Evolutionary conservation across 2,888 invertebrate genomes (phyloP), one percentile per base, ranked within the genome.

Genomic region (Sceliomorpha sp.): DNA sequence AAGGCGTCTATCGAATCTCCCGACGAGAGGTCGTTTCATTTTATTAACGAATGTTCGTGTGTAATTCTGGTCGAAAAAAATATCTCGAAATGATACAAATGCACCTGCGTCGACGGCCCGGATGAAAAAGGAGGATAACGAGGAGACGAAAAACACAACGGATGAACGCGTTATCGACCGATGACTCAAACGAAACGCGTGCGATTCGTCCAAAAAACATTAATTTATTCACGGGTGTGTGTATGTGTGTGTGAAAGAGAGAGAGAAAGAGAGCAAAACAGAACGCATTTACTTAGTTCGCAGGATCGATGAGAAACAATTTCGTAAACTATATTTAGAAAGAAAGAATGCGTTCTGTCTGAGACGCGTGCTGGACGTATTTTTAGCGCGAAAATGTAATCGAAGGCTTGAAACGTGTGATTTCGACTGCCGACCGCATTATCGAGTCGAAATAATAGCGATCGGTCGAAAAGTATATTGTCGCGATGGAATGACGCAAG

Each of bases 1-100:
- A 62, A 62, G 53, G 20, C 32, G n/a, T 10, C 15, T 48, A 12
- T 14, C 50, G 3, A 36, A 36, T 36, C 36, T n/a, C 26, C 51
- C 17, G 4, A 32, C 50, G 15, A 40, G 45, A 56, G 55, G 31
- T 58, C 50, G 39, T 24, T 17, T 45, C 53, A 34, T 53, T 62
- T 62, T 51, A 62, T 53, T 53, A 62, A 62, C 51, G 60, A 51
- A 45, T 34, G 37, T 13, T 42, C 39, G 47, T 40, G 51, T 44
- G 44, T 53, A 45, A 53, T 45, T 62, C 51, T 39, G 60, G 36
- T 44, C 45, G 51, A 20, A 13, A 10, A 27, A 50, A 42, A 51
- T 51, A n/a, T 26, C 29, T 42, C 27, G 32, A 31, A 14, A 27
- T 9, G 12, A 17, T 24, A 31, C 13, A 17, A 56, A 29, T 13